These are phyloP conservation scores for Pycnonotus jocosus DNA, from an alignment of 2,113 vertebrate genomes.

Conservation along the genomic window DNA sequence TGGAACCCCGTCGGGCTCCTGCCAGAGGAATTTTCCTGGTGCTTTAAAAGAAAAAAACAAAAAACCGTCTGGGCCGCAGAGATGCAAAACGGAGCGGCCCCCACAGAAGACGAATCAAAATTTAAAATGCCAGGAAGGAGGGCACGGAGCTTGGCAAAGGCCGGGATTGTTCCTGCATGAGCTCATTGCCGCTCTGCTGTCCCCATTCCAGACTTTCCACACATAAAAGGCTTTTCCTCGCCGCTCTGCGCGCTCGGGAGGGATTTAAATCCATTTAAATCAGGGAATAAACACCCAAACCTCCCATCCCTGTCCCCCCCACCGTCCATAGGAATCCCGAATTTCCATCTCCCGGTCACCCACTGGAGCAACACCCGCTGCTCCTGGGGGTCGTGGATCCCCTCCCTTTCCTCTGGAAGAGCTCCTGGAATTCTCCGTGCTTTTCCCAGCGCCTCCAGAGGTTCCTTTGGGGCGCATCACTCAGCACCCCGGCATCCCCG, in stretches of 20 bases:
- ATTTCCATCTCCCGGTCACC: not conserved
- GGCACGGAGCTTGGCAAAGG: not conserved
- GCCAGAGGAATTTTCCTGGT: not conserved
- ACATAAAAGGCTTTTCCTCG: not conserved
- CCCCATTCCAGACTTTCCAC: not conserved
- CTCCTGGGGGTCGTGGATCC: not conserved
- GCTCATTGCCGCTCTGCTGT: not conserved
- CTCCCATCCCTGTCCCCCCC: not conserved
- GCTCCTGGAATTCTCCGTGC: accelerated
- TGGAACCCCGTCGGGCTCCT: not conserved
- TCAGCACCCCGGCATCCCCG: conserved; percentile 12
- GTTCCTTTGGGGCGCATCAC: not conserved
- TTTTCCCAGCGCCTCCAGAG: not conserved
- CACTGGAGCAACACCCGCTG: not conserved
- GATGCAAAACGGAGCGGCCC: not conserved
- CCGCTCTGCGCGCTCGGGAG: not conserved
- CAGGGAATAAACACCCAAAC: not conserved
- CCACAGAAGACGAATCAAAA: not conserved
- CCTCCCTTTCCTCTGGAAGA: not conserved
- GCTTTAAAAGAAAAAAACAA: not conserved
- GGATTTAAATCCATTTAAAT: not conserved
- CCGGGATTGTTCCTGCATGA: not conserved
- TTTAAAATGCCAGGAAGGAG: not conserved
- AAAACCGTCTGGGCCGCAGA: not conserved
- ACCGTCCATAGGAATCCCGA: no score